A percentile compares a stretch with the other conserved stretches of the same genome.
These are phyloP conservation scores for Plagodis pulveraria DNA, from an alignment of 2,888 invertebrate species.

Conservation along the genomic window DNA sequence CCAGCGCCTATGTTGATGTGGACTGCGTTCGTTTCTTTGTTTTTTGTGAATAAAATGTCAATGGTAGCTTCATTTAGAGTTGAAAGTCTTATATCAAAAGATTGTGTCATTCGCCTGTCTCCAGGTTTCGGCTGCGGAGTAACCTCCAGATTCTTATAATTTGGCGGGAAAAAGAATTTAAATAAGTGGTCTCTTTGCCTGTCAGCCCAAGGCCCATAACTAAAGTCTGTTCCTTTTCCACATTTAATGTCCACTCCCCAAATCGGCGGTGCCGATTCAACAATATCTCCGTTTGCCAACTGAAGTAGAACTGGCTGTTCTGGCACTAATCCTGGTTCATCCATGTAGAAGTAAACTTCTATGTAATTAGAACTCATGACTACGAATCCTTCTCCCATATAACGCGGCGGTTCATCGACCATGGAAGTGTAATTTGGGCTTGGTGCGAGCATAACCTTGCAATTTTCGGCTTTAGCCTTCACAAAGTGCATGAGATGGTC, in stretches of 20 bases:
- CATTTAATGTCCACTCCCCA: conserved; percentile 98
- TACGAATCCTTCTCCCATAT: conserved; percentile 99
- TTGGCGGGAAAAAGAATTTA: conserved; percentile 97
- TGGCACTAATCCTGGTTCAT: conserved; percentile 97
- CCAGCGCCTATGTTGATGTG: conserved; percentile 98
- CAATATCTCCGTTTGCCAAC: conserved; percentile 96
- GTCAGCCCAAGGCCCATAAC: conserved; percentile 99
- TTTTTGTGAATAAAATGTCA: conserved; percentile 98
- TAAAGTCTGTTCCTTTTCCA: conserved; percentile 97
- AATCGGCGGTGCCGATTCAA: conserved; percentile 96
- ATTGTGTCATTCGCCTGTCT: conserved; percentile 94
- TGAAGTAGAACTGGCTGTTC: conserved; percentile 95
- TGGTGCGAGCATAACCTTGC: conserved; percentile 97
- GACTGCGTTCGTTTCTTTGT: conserved; percentile 97
- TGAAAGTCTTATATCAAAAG: conserved; percentile 96
- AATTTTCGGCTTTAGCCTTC: conserved; percentile 97
- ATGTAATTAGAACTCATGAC: conserved; percentile 97
- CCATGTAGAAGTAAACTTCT: conserved; percentile 98
- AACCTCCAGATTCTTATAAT: conserved; percentile 91
- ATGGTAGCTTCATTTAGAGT: conserved; percentile 97
- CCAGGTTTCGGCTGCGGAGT: conserved; percentile 94
- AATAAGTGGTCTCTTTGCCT: conserved; percentile 97
- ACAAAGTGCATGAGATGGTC: conserved; percentile 98
- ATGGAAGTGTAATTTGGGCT: conserved; percentile 97
- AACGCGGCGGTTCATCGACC: conserved; percentile 96